phyloP scores from a whole-genome alignment of 2,797 vertebrate genomes.

The Halcyon smyrnensis region DNA sequence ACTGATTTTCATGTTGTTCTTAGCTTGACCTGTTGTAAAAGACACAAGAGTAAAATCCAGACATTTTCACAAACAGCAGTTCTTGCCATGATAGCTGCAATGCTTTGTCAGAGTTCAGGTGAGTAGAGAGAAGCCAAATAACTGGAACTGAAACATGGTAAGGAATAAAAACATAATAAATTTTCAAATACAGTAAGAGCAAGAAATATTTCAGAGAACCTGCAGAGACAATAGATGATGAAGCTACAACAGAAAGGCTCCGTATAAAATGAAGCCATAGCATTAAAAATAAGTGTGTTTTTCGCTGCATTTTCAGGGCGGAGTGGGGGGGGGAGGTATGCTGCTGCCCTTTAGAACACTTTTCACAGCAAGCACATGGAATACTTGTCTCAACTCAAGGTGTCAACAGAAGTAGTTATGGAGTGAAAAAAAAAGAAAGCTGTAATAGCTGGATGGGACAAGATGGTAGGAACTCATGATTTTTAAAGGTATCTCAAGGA shows the following conservation, averaged over 20 bases:
- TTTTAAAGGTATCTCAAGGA: not conserved
- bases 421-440: not conserved
- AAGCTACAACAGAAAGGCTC: not conserved
- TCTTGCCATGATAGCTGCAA: not conserved
- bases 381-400: not conserved
- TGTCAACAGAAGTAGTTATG: not conserved
- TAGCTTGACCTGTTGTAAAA: not conserved
- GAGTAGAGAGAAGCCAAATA: not conserved
- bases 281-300: not conserved
- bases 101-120: not conserved
- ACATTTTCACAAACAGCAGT: not conserved
- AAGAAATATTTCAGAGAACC: not conserved
- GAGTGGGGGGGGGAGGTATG: not conserved
- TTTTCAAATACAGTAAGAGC: not conserved
- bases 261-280: not conserved
- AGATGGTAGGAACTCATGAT: not conserved
- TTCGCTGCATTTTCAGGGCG: not conserved
- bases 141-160: not conserved
- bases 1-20: not conserved
- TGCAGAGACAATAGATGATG: not conserved
- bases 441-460: not conserved
- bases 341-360: not conserved
- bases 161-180: not conserved
- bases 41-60: not conserved
- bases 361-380: not conserved